A percentile compares a stretch with the other conserved stretches of the same genome.
phyloP scores from a whole-genome alignment of 2,113 vertebrate species.

The Scartelaos histophorus region DNA sequence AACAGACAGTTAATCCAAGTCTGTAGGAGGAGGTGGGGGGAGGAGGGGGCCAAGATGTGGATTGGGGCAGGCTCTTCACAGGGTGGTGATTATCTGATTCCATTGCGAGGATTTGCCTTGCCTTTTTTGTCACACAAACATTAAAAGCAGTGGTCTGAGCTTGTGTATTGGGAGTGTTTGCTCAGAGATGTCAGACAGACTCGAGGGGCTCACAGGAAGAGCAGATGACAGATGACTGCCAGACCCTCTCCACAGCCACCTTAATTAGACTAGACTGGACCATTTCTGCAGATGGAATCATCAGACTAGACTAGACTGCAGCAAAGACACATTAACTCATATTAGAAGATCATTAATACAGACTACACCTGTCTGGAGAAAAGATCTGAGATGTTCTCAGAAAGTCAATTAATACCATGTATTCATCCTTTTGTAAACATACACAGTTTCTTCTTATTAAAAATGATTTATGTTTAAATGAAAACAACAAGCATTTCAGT shows the following conservation, averaged over 20 bases:
- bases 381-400: not conserved
- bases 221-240: slow-evolving; percentile 77
- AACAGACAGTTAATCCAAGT: slow-evolving; percentile 81
- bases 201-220: slow-evolving; percentile 77
- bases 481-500: no score
- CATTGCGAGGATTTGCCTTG: slow-evolving; percentile 85
- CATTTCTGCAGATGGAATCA: slow-evolving; percentile 41
- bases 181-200: slow-evolving; percentile 83
- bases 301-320: slow-evolving; percentile 18
- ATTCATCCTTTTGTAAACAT: not conserved
- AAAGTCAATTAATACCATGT: not conserved
- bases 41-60: slow-evolving; percentile 78
- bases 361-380: not conserved
- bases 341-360: not conserved
- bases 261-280: slow-evolving; percentile 31
- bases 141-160: slow-evolving; percentile 74
- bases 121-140: slow-evolving; percentile 88
- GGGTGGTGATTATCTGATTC: slow-evolving; percentile 87
- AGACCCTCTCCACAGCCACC: slow-evolving; percentile 49
- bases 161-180: slow-evolving; percentile 82
- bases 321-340: not conserved
- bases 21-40: slow-evolving; percentile 50
- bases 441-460: no score
- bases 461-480: no score
- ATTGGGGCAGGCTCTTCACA: slow-evolving; percentile 89